These are phyloP conservation scores for Channa maculata DNA, from an alignment of 2,113 vertebrate species.

Conservation along the genomic window DNA sequence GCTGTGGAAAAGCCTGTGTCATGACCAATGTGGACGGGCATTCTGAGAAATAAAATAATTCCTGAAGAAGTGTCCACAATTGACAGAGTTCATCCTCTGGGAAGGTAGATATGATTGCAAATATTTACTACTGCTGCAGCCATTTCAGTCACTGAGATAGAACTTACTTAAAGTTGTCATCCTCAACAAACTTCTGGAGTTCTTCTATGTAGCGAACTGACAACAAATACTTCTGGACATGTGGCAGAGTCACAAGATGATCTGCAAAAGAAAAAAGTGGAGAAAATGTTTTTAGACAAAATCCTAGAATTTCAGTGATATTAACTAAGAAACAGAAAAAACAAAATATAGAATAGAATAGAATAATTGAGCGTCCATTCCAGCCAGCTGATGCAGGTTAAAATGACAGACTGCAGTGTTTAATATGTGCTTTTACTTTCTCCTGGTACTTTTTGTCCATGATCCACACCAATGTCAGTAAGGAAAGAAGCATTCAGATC, in stretches of 20 bases:
- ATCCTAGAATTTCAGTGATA: not conserved
- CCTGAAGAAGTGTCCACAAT: not conserved
- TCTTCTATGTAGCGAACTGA: conserved; percentile 97
- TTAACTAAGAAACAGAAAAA: not conserved
- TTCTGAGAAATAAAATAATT: not conserved
- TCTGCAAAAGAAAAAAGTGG: conserved; percentile 75
- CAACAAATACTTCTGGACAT: conserved; percentile 95
- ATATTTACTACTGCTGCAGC: not conserved
- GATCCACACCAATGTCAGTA: no score
- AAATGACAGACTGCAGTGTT: no score
- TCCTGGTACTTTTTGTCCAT: no score
- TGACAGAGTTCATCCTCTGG: not conserved
- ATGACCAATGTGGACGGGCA: not conserved
- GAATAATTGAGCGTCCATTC: no score
- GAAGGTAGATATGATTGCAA: not conserved
- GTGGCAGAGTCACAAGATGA: conserved; percentile 90
- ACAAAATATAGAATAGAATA: no score
- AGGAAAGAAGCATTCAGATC: no score
- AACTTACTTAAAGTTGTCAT: conserved; percentile 97
- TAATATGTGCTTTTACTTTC: no score
- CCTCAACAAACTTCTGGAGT: conserved; percentile 97
- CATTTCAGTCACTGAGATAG: not conserved
- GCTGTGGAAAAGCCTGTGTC: not conserved
- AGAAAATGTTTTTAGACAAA: not conserved
- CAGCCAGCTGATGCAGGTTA: no score